Evolutionary conservation across 2,797 vertebrate species (phyloP).

Genomic region (Sebastes nivosus): DNA sequence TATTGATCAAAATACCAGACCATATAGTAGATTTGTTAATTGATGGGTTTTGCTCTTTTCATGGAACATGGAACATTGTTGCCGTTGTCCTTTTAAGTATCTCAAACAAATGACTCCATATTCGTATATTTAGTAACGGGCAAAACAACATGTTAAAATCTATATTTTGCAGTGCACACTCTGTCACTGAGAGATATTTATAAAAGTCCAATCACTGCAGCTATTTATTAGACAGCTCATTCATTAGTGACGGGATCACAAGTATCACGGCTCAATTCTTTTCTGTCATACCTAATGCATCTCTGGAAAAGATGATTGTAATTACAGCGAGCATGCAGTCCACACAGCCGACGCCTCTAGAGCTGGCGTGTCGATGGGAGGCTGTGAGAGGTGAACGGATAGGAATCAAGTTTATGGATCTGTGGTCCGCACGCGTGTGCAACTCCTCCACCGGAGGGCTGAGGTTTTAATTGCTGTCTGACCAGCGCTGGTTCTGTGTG

Average conservation of each 20-base stretch:
- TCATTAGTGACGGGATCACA: slow-evolving; percentile 55
- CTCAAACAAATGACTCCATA: not conserved
- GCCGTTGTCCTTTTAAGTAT: not conserved
- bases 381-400: slow-evolving; percentile 68
- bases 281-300: slow-evolving; percentile 58
- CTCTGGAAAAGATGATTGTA: slow-evolving; percentile 65
- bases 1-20: not conserved
- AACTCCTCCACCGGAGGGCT: slow-evolving; percentile 41
- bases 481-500: slow-evolving; percentile 60
- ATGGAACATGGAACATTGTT: not conserved
- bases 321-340: slow-evolving; percentile 63
- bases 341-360: slow-evolving; percentile 56
- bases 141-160: not conserved
- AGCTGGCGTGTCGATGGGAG: slow-evolving; percentile 57
- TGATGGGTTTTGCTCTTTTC: not conserved
- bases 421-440: slow-evolving; percentile 61
- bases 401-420: slow-evolving; percentile 83
- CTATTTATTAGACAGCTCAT: slow-evolving; percentile 34
- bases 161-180: not conserved
- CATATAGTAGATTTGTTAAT: not conserved
- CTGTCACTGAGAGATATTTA: not conserved
- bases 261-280: slow-evolving; percentile 54
- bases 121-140: not conserved
- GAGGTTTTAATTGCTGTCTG: slow-evolving; percentile 78
- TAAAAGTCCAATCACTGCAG: not conserved